phyloP scores from a whole-genome alignment of 2,888 invertebrate genomes.

The Phyllotreta cruciferae region DNA sequence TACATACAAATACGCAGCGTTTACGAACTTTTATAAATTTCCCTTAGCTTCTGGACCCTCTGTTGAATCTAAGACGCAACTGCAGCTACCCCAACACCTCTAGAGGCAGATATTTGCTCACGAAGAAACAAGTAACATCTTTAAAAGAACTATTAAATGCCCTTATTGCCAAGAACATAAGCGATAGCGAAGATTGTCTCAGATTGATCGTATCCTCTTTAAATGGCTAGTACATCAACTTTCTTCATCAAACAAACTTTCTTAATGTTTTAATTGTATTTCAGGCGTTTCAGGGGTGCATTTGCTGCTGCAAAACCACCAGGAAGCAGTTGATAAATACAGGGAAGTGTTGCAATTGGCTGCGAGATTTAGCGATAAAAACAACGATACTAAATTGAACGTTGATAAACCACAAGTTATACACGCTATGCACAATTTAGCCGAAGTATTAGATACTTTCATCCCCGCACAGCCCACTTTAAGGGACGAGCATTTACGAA shows the following conservation, averaged over 20 bases:
- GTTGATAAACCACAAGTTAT: constrained; percentile 72
- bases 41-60: too few species aligned
- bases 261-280: constrained; percentile 31
- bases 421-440: constrained; percentile 72
- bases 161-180: constrained; percentile 67
- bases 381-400: constrained; percentile 58
- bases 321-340: constrained; percentile 68
- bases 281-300: constrained; percentile 69
- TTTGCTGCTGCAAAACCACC: constrained; percentile 64
- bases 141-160: constrained; percentile 72
- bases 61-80: constrained; percentile 72
- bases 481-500: constrained; percentile 61
- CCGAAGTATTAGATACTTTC: constrained; percentile 60
- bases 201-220: constrained; percentile 68
- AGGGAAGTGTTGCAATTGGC: constrained; percentile 66
- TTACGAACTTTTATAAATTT: too few species aligned
- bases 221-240: constrained; percentile 70
- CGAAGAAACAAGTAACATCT: constrained; percentile 64
- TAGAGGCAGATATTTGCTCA: constrained; percentile 63
- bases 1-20: too few species aligned
- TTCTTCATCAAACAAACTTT: too few species aligned
- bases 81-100: constrained; percentile 74
- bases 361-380: constrained; percentile 54
- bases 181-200: constrained; percentile 70
- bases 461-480: constrained; percentile 61